Conservation (phyloP, 2,888 invertebrate species). For the Mesochorus sp. region DNA sequence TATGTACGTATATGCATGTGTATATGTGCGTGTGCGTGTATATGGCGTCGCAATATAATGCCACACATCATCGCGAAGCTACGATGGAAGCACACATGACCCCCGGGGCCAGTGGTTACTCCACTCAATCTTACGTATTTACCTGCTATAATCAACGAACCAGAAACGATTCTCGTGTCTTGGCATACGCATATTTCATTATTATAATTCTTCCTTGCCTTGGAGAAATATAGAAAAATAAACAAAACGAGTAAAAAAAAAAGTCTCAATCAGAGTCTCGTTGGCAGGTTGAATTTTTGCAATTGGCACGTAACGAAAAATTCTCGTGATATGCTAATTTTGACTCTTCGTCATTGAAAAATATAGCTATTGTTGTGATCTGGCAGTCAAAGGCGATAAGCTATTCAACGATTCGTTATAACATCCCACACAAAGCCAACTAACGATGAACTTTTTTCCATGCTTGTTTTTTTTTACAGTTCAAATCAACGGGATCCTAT, state of each 20-base stretch:
- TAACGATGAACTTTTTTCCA: background rate
- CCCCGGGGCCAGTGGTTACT: conserved; percentile 52
- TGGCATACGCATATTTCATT: conserved; percentile 36
- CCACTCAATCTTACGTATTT: conserved; percentile 63
- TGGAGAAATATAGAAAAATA: conserved; percentile 9
- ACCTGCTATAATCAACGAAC: conserved; percentile 62
- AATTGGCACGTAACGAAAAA: background rate
- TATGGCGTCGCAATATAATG: conserved; percentile 60
- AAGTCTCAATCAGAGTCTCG: background rate
- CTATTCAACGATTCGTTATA: conserved; percentile 1
- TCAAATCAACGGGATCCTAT: background rate
- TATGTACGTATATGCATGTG: too few relatives aligned
- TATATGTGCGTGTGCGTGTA: background rate
- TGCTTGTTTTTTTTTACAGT: background rate
- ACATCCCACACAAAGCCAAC: conserved; percentile 6
- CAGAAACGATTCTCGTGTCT: conserved; percentile 39
- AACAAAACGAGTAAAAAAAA: background rate
- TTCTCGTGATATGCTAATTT: background rate
- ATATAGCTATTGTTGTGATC: conserved; percentile 19
- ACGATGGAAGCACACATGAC: conserved; percentile 41
- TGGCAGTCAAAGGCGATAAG: conserved; percentile 23
- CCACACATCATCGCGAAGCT: conserved; percentile 60
- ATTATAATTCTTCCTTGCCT: conserved; percentile 47
- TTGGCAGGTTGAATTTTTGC: background rate
- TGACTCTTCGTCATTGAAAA: conserved; percentile 1